phyloP scores from a whole-genome alignment of 2,113 vertebrate species.

The Passer domesticus region DNA sequence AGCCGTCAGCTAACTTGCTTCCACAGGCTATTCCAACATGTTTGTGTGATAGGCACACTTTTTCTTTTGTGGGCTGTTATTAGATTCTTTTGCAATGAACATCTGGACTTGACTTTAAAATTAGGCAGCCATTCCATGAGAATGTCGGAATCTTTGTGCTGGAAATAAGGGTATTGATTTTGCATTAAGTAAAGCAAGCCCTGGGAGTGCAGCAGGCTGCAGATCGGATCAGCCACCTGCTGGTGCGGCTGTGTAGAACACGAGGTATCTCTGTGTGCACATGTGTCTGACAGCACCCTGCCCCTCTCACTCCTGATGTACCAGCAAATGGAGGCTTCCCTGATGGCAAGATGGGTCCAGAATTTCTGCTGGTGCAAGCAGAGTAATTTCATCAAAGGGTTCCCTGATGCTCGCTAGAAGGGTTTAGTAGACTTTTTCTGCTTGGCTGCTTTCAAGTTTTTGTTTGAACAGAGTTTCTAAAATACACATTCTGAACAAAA shows the following conservation, averaged over 20 bases:
- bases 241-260: not conserved
- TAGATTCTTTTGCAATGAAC: not conserved
- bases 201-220: not conserved
- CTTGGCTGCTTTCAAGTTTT: not conserved
- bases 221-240: not conserved
- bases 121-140: not conserved
- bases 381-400: not conserved
- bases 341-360: not conserved
- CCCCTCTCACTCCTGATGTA: not conserved
- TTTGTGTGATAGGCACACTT: not conserved
- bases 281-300: not conserved
- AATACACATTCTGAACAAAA: not conserved
- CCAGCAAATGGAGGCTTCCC: not conserved
- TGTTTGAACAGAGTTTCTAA: not conserved
- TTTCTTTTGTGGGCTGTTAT: not conserved
- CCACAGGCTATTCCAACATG: not conserved
- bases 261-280: not conserved
- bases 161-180: constrained; percentile 43
- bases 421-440: not conserved
- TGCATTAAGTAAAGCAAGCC: constrained; percentile 9
- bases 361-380: not conserved
- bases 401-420: not conserved
- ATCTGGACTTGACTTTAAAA: not conserved
- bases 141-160: not conserved
- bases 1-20: not conserved